phyloP scores from a whole-genome alignment of 2,888 invertebrate species.

The Drosophila kanekoi region DNA sequence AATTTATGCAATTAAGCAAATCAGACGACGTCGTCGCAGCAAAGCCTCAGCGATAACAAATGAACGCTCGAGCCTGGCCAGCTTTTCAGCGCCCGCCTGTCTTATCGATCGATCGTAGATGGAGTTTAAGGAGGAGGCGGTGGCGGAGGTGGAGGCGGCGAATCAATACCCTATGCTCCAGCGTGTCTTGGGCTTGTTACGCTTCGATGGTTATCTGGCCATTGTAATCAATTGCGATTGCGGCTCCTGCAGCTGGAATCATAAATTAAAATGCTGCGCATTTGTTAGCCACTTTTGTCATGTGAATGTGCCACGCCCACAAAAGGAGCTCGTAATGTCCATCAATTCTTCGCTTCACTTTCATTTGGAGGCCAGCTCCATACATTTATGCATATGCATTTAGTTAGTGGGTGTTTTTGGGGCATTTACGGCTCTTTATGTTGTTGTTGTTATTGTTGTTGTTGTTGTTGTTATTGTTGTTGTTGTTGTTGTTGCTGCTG shows the following conservation, averaged over 20 bases:
- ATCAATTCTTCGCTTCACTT: constrained; percentile 83
- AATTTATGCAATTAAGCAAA: constrained; percentile 81
- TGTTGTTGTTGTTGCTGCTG: constrained; percentile 53
- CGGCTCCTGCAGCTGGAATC: constrained; percentile 53
- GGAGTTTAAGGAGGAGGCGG: neutral
- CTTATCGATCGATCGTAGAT: constrained; percentile 14
- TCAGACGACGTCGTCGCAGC: constrained; percentile 58
- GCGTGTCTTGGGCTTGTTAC: constrained; percentile 57
- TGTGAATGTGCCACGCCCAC: constrained; percentile 64
- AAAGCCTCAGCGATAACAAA: constrained; percentile 48
- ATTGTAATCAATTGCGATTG: constrained; percentile 47
- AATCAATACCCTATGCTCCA: constrained; percentile 7
- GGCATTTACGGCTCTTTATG: constrained; percentile 53
- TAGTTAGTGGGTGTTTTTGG: constrained; percentile 72
- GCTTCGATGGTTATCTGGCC: constrained; percentile 67
- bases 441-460: constrained; percentile 39
- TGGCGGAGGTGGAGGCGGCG: neutral
- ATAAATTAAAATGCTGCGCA: constrained; percentile 69
- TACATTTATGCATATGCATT: constrained; percentile 8
- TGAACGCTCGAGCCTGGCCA: constrained; percentile 47
- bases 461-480: constrained; percentile 56
- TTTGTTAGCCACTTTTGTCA: constrained; percentile 68
- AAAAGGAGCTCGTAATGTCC: constrained; percentile 53
- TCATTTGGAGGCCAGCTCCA: constrained; percentile 61
- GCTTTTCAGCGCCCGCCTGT: constrained; percentile 8